Evolutionary conservation across 2,113 vertebrate genomes (phyloP).

Genomic region (Agelaius tricolor): DNA sequence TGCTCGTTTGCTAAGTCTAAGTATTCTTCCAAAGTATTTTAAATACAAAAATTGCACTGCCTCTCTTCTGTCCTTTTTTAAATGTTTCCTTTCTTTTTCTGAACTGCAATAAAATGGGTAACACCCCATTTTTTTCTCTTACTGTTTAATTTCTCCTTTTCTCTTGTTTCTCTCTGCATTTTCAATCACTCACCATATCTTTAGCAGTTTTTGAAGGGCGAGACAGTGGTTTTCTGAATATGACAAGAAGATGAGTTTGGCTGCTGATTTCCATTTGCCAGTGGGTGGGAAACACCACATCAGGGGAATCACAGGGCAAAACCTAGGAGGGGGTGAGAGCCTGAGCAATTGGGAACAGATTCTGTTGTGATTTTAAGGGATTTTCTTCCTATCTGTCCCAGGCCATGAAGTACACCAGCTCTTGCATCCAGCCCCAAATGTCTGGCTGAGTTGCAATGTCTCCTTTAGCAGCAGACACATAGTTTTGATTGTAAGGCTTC

Average conservation of each 20-base stretch:
- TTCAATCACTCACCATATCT: neutral
- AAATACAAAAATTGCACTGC: neutral
- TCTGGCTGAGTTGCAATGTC: neutral
- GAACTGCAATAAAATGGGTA: slow-evolving; percentile 62
- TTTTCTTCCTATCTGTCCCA: neutral
- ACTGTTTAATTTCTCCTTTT: slow-evolving; percentile 41
- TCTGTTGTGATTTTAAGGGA: neutral
- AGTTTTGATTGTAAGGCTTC: neutral
- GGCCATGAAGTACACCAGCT: neutral
- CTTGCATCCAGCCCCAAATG: neutral
- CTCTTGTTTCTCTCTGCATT: neutral
- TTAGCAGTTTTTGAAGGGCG: neutral
- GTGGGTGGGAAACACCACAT: neutral
- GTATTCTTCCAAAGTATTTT: slow-evolving; percentile 12
- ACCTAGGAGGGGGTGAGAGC: neutral
- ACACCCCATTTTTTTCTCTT: slow-evolving; percentile 36
- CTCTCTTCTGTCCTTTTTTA: slow-evolving; percentile 22
- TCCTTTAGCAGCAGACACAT: neutral
- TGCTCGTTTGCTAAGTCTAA: neutral
- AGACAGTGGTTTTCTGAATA: neutral
- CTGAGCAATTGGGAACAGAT: neutral
- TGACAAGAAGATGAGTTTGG: neutral
- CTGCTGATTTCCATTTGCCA: neutral
- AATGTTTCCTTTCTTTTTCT: slow-evolving; percentile 20
- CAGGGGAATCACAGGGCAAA: neutral